Evolutionary conservation across 1,140 invertebrate species (phyloP).

Genomic region (Drosophila ercepeae): DNA sequence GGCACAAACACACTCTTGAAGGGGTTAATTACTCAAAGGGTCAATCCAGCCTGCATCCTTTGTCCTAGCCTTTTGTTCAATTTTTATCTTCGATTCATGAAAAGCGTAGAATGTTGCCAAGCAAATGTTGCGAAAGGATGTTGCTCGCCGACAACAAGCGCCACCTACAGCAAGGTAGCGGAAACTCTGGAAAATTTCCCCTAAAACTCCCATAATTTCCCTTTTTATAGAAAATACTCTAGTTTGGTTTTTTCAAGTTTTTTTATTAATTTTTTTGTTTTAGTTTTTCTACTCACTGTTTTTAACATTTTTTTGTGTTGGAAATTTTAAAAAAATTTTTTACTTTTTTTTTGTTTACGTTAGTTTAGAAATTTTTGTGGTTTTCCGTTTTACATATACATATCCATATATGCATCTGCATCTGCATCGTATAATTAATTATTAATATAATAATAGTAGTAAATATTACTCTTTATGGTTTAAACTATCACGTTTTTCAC

Average conservation of each 20-base stretch:
- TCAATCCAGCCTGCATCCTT: slow-evolving; percentile 45
- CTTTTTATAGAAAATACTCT: background rate
- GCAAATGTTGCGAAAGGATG: background rate
- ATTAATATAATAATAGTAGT: slow-evolving; percentile 82
- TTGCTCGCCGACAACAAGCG: background rate
- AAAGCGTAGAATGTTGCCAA: background rate
- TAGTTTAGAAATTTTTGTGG: slow-evolving; percentile 69
- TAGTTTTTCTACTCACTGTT: slow-evolving; percentile 81
- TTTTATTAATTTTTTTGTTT: slow-evolving; percentile 81
- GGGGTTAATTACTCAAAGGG: slow-evolving; percentile 64
- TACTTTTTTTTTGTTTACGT: slow-evolving; percentile 76
- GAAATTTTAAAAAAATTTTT: slow-evolving; percentile 75
- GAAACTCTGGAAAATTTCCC: background rate
- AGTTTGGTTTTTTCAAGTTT: slow-evolving; percentile 73
- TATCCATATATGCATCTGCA: slow-evolving; percentile 49
- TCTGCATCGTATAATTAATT: slow-evolving; percentile 75
- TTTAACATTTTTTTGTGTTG: slow-evolving; percentile 78
- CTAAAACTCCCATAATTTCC: background rate
- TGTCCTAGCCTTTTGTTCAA: slow-evolving; percentile 7
- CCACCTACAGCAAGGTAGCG: background rate
- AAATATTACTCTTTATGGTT: slow-evolving; percentile 82
- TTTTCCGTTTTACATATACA: slow-evolving; percentile 51
- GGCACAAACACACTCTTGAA: slow-evolving; percentile 40
- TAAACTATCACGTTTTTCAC: slow-evolving; percentile 82
- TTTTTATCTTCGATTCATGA: background rate